Conservation (phyloP, 2,888 invertebrate species). For the Colletes collaris region DNA sequence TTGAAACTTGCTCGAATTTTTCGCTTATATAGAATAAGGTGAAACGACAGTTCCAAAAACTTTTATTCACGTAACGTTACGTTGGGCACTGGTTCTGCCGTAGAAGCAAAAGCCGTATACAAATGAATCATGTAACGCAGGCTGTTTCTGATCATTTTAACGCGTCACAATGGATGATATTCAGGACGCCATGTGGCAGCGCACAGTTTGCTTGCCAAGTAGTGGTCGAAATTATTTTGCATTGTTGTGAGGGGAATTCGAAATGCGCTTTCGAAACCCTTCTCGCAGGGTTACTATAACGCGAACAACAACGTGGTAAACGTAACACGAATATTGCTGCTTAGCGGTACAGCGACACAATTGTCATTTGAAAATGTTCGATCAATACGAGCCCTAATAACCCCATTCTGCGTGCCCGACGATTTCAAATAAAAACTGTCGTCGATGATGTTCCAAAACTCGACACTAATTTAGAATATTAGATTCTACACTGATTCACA, state of each 20-base stretch:
- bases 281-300: slow-evolving; percentile 17
- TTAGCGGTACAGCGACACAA: background rate
- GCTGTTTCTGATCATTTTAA: background rate
- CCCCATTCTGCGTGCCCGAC: no score
- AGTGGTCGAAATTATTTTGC: slow-evolving; percentile 26
- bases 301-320: slow-evolving; percentile 25
- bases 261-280: slow-evolving; percentile 13
- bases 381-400: no score
- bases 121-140: background rate
- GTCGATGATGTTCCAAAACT: no score
- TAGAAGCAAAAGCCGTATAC: no score
- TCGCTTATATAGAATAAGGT: no score
- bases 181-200: background rate
- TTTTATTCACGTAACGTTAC: no score
- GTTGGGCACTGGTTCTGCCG: no score
- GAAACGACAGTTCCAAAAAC: no score
- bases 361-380: background rate
- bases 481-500: no score
- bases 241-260: slow-evolving; percentile 21
- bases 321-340: slow-evolving; percentile 3
- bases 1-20: no score
- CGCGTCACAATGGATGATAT: background rate
- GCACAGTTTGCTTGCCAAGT: slow-evolving; percentile 17
- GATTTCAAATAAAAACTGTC: no score
- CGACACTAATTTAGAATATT: no score